Conservation (phyloP, 2,888 invertebrate genomes). For the Epirrhoe alternata region DNA sequence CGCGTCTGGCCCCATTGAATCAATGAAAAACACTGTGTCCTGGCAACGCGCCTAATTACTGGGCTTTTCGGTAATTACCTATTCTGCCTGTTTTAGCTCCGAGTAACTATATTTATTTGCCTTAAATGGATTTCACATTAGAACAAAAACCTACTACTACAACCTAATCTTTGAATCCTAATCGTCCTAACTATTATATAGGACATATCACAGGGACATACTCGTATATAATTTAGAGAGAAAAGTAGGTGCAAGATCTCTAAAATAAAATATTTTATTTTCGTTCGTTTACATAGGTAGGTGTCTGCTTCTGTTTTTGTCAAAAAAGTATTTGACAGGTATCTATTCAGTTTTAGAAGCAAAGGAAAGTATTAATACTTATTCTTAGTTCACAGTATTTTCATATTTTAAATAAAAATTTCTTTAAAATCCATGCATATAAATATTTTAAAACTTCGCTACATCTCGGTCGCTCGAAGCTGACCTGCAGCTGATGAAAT, state of each 20-base stretch:
- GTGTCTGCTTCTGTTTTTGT: too few species aligned
- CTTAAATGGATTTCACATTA: background rate
- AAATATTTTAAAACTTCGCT: constrained; percentile 21
- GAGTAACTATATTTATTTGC: constrained; percentile 8
- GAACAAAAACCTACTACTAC: background rate
- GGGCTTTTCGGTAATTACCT: constrained; percentile 49
- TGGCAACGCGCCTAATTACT: constrained; percentile 52
- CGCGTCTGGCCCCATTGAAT: constrained; percentile 37
- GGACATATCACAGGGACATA: too few species aligned
- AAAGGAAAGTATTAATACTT: background rate
- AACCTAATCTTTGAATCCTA: background rate
- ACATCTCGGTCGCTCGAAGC: constrained; percentile 16
- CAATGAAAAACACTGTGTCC: constrained; percentile 44
- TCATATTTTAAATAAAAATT: background rate
- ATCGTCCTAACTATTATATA: background rate
- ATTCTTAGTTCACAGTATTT: too few species aligned
- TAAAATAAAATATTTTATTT: too few species aligned
- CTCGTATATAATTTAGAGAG: too few species aligned
- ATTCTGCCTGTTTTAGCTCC: constrained; percentile 32
- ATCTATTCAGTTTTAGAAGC: too few species aligned
- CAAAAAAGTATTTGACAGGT: too few species aligned
- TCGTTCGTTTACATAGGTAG: too few species aligned
- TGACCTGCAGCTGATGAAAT: constrained; percentile 33
- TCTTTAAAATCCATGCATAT: constrained; percentile 12
- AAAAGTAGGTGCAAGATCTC: too few species aligned